Evolutionary conservation across 2,888 invertebrate species (phyloP).

Genomic region (Rhimphoctona megacephalus): DNA sequence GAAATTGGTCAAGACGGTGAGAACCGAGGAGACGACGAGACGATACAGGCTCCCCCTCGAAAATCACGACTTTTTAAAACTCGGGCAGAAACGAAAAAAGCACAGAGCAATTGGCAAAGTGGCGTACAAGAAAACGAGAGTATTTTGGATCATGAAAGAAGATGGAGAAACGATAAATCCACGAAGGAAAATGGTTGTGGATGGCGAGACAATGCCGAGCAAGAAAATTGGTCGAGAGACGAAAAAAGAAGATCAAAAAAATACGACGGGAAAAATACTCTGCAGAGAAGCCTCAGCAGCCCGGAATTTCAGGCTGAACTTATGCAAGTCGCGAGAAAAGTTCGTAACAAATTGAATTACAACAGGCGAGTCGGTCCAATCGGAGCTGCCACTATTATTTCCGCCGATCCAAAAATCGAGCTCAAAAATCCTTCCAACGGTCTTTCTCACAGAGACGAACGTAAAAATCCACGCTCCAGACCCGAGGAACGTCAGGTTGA

Average conservation of each 20-base stretch:
- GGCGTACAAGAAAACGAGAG: constrained; percentile 62
- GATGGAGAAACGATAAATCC: constrained; percentile 66
- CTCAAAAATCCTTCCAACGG: constrained; percentile 50
- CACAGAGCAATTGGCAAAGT: constrained; percentile 76
- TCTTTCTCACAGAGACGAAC: constrained; percentile 50
- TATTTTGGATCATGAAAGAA: constrained; percentile 65
- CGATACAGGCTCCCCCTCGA: constrained; percentile 83
- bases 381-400: constrained; percentile 69
- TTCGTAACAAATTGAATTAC: constrained; percentile 78
- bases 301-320: constrained; percentile 87
- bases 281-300: constrained; percentile 85
- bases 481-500: constrained; percentile 54
- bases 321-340: constrained; percentile 79
- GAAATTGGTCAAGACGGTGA: constrained; percentile 86
- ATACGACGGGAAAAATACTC: constrained; percentile 82
- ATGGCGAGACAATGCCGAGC: constrained; percentile 68
- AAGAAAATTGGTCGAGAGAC: constrained; percentile 68
- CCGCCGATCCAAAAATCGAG: constrained; percentile 67
- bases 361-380: constrained; percentile 72
- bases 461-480: constrained; percentile 42
- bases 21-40: constrained; percentile 77
- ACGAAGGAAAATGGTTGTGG: constrained; percentile 65
- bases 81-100: constrained; percentile 89
- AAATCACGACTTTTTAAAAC: constrained; percentile 91
- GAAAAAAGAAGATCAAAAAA: constrained; percentile 75